phyloP scores from a whole-genome alignment of 2,113 vertebrate genomes.

The Trachemys scripta region DNA sequence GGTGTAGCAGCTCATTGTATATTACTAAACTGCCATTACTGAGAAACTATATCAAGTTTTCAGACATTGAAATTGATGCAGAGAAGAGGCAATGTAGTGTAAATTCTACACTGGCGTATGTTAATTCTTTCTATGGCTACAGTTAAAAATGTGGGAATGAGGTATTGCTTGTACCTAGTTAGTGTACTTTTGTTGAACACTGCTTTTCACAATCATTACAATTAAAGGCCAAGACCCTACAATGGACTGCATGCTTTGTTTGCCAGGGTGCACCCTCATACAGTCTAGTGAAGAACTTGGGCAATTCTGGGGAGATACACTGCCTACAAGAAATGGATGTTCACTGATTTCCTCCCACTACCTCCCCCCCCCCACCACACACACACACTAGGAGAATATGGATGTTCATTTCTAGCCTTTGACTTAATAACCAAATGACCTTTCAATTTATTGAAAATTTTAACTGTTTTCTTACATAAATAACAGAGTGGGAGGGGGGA shows the following conservation, averaged over 20 bases:
- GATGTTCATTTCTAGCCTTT: neutral
- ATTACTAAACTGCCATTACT: neutral
- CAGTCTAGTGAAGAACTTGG: fast-evolving
- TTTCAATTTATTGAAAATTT: neutral
- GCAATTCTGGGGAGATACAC: fast-evolving
- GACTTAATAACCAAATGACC: neutral
- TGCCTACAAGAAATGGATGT: fast-evolving
- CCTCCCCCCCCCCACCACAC: neutral
- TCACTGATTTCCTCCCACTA: neutral
- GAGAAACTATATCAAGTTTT: neutral
- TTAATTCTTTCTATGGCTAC: neutral
- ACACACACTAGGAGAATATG: neutral
- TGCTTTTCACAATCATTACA: neutral
- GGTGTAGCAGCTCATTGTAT: neutral
- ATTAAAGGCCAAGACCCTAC: neutral
- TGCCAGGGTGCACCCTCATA: fast-evolving
- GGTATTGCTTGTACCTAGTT: neutral
- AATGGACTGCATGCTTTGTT: neutral
- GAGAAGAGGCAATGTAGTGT: slow-evolving; percentile 31
- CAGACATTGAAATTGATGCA: neutral
- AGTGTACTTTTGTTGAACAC: neutral
- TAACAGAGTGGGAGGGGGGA: neutral
- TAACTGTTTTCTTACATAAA: slow-evolving; percentile 15
- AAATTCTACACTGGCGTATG: neutral
- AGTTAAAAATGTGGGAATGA: neutral